phyloP scores from a whole-genome alignment of 2,113 vertebrate species.

The Mixornis gularis region DNA sequence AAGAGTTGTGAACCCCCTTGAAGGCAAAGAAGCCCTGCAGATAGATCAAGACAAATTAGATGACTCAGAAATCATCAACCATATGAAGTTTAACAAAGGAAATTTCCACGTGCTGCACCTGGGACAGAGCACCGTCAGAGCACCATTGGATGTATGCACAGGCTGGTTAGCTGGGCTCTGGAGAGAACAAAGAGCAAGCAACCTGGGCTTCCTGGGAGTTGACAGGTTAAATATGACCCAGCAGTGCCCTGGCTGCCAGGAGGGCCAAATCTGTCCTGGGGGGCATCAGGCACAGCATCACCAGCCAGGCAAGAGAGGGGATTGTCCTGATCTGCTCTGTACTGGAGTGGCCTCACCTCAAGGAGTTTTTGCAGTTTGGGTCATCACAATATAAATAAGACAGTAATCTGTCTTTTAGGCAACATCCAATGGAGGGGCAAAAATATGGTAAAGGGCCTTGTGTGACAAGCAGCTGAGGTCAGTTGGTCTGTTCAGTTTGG shows the following conservation, averaged over 20 bases:
- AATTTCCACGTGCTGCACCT: not conserved
- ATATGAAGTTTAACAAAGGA: not conserved
- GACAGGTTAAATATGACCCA: not conserved
- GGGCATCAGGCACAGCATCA: rapidly evolving
- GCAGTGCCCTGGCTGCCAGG: not conserved
- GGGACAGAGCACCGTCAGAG: rapidly evolving
- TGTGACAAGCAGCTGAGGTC: not conserved
- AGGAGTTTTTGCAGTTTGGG: not conserved
- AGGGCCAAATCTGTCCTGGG: rapidly evolving
- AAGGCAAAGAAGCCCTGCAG: not conserved
- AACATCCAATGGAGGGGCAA: not conserved
- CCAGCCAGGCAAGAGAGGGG: rapidly evolving
- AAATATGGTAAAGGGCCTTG: rapidly evolving
- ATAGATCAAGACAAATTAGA: not conserved
- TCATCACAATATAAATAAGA: not conserved
- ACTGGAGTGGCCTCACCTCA: rapidly evolving
- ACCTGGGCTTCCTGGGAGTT: rapidly evolving
- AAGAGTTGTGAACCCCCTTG: not conserved
- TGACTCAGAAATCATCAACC: rapidly evolving
- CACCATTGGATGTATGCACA: rapidly evolving
- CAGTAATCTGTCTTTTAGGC: not conserved
- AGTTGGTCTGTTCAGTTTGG: not conserved
- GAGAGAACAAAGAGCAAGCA: rapidly evolving
- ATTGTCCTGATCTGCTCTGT: rapidly evolving
- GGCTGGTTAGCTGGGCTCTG: not conserved